Evolutionary conservation across 2,113 vertebrate genomes (phyloP).

Genomic region (Halcyon malimbica): DNA sequence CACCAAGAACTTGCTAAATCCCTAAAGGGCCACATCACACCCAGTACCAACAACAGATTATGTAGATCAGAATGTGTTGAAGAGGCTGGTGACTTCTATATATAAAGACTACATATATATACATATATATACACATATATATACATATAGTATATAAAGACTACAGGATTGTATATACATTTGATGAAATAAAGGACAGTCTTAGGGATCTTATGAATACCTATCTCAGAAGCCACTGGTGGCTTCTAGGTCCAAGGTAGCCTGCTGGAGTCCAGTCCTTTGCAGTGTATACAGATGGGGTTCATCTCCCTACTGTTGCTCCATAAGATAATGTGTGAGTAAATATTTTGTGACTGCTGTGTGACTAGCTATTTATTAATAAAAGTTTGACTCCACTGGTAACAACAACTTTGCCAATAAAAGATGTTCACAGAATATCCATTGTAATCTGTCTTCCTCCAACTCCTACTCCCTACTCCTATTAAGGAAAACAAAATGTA

Average conservation of each 20-base stretch:
- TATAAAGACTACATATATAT: not conserved
- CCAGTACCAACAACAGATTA: not conserved
- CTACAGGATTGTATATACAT: not conserved
- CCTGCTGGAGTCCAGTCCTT: not conserved
- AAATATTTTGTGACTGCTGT: not conserved
- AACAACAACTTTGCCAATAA: not conserved
- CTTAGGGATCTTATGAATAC: not conserved
- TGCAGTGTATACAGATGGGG: not conserved
- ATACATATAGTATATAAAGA: not conserved
- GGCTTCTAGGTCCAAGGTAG: not conserved
- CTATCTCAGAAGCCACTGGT: not conserved
- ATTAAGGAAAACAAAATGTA: not conserved
- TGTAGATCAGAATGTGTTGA: not conserved
- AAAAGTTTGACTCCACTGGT: not conserved
- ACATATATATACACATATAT: not conserved
- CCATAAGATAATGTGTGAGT: not conserved
- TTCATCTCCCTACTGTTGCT: not conserved
- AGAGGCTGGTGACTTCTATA: not conserved
- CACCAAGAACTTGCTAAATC: accelerated
- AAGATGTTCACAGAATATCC: not conserved
- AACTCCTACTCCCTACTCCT: not conserved
- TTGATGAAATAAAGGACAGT: not conserved
- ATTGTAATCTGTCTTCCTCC: not conserved
- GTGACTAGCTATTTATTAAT: not conserved
- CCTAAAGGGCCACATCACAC: not conserved